Evolutionary conservation across 2,797 vertebrate genomes (phyloP).

Genomic region (Alfaro cultratus): DNA sequence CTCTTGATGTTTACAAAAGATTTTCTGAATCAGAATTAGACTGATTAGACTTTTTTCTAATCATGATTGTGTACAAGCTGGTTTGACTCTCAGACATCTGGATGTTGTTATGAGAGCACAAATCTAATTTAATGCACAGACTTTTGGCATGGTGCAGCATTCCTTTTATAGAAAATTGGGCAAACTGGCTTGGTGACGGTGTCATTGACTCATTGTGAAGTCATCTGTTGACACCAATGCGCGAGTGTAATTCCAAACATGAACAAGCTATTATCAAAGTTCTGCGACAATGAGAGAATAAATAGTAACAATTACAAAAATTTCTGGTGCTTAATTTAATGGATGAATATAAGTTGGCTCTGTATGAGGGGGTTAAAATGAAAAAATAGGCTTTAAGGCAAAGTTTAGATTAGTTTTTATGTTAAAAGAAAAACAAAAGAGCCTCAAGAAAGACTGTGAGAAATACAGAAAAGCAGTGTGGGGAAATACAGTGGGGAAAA

Average conservation of each 20-base stretch:
- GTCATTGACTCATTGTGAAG: not conserved
- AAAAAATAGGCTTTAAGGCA: not conserved
- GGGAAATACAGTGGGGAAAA: not conserved
- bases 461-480: not conserved
- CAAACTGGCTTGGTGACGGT: not conserved
- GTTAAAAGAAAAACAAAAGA: not conserved
- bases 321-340: not conserved
- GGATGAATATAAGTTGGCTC: not conserved
- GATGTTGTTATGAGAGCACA: not conserved
- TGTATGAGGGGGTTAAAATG: slow-evolving; percentile 2
- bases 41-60: not conserved
- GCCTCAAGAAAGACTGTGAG: not conserved
- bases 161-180: not conserved
- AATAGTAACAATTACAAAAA: not conserved
- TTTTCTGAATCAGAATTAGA: not conserved
- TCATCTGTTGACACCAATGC: not conserved
- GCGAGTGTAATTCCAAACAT: not conserved
- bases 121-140: not conserved
- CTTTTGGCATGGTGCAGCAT: not conserved
- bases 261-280: not conserved
- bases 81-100: slow-evolving; percentile 1
- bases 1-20: not conserved
- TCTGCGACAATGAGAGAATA: not conserved
- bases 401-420: not conserved
- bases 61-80: not conserved